Conservation (phyloP, 2,797 vertebrate genomes). For the Falco columbarius region DNA sequence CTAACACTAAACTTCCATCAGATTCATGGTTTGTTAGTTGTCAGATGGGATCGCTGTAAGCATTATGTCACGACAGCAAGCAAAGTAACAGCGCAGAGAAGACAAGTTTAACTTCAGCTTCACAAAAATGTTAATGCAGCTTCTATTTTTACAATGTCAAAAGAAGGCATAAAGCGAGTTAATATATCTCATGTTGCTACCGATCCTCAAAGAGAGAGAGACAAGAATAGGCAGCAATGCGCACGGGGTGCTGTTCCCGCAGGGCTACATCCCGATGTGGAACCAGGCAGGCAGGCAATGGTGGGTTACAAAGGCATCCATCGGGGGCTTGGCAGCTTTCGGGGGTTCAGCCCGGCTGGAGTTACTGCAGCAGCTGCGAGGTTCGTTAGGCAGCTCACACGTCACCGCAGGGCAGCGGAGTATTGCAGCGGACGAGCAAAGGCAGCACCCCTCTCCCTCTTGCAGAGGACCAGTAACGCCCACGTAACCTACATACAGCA, state of each 20-base stretch:
- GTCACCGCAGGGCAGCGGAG: neutral
- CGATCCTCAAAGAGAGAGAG: neutral
- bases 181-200: neutral
- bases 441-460: neutral
- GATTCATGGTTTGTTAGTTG: neutral
- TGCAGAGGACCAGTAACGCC: neutral
- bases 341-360: neutral
- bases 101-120: neutral
- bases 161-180: neutral
- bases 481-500: rapidly evolving
- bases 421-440: neutral
- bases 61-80: neutral
- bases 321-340: rapidly evolving
- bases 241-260: neutral
- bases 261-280: neutral
- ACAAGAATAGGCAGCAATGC: neutral
- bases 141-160: neutral
- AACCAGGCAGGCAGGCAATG: neutral
- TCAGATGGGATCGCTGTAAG: neutral
- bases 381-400: neutral
- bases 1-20: neutral
- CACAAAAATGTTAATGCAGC: neutral
- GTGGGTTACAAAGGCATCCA: neutral
- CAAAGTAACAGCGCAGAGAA: neutral
- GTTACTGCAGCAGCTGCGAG: neutral